Base-by-base conservation (phyloP, 2,113 vertebrate species). In the Rhynchomys soricoides region DNA sequence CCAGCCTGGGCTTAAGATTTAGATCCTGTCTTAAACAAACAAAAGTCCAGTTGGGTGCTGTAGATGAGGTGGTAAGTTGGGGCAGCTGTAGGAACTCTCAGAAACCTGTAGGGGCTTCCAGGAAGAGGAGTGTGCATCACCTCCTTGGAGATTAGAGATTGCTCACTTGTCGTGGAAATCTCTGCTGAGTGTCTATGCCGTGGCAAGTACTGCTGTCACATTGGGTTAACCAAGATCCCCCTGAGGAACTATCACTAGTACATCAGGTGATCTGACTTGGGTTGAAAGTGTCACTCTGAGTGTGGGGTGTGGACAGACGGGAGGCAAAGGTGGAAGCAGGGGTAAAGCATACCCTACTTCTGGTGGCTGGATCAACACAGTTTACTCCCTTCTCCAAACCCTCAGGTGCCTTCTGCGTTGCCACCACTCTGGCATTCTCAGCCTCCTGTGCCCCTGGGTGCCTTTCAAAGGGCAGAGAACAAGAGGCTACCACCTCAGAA, bases 391-490 rank as follows among this genome's bases (percentile, higher is more conserved):
- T 62, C 26, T 31, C 78, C 89, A 96, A 95, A 95, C 92, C 91
- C 96, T 97, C 96, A 50, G 78, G 96, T 94, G 79, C 17, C 73
- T 45, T 45, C 45, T 7, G 50, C 13, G 31, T 12, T 3, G 0
- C 7, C 22, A 48, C 55, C 55, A 52, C 62, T 74, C 73, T 26
- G 40, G 37, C 19, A 59, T 0, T 15, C 37, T 45, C 40, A 55
- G 43, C 95, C 95, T 34, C 29, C 40, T 86, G 90, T 81, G 57
- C 40, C 37, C 12, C 74, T 89, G 93, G 74, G 64, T 26, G 7
- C 79, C 88, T 96, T 89, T 88, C 73, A 17, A 81, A 97, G 86
- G 93, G 87, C 94, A 94, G 87, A 91, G 57, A 92, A 83, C 64
- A 68, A 52, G 1, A 4, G 0, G 37, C 90, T 82, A 87, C 94